Evolutionary conservation across 2,797 vertebrate genomes (phyloP), one percentile per base, ranked within the genome.

Genomic region (Notolabrus celidotus): DNA sequence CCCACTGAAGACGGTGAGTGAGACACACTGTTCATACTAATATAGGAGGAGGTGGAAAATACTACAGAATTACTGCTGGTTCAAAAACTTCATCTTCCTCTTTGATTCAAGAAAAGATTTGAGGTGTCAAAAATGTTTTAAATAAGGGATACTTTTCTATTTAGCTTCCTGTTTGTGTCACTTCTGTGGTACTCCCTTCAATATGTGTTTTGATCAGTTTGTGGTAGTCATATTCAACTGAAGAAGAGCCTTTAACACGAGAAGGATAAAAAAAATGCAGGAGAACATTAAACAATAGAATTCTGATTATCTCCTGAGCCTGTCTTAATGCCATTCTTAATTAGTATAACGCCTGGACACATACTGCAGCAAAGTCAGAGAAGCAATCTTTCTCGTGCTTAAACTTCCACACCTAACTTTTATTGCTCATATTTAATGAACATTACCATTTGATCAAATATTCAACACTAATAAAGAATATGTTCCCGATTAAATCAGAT

Each of bases 1-100:
- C 92, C 92, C 33, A 93, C 91, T 54, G 92, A 93, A 82, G 92
- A 93, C 8, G 92, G 92, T 93, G 70, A 93, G 92, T 90, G 19
- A 53, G 17, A 43, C 10, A 7, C 54, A 71, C 34, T 43, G 66
- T 10, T 60, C 29, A 11, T 23, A 3, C 16, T 23, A 19, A 43
- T 23, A 38, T 23, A 42, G n/a, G 2, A 46, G 11, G 14, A 29
- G 14, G 33, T 23, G 0, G 25, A n/a, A 17, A 42, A 42, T n/a
- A 9, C 10, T 20, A 10, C 19, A 38, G 36, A 38, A 14, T n/a
- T 50, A 20, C n/a, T n/a, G 19, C 25, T 27, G 31, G 14, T 46
- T 46, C 1, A 67, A 66, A 50, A 41, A n/a, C 43, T 2, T 4
- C 0, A 6, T 31, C 20, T 33, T 53, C 5, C 50, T 52, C 41